Conservation (phyloP, 2,113 vertebrate genomes). For the Microcebus tavaratra region DNA sequence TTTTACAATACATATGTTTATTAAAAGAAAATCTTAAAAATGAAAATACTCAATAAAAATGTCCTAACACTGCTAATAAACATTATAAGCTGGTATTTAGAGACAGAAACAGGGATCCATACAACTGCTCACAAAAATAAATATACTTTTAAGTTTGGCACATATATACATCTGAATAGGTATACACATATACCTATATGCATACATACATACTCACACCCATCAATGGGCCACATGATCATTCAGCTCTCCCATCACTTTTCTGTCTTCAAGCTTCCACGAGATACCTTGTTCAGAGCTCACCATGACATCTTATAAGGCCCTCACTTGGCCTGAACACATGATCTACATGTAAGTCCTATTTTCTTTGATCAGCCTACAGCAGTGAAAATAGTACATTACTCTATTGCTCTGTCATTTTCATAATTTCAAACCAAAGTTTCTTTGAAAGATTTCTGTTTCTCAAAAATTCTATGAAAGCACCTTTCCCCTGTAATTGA, state of each 20-base stretch:
- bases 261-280: background rate
- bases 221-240: background rate
- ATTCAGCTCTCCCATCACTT: background rate
- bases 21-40: constrained; percentile 33
- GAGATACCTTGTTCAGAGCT: background rate
- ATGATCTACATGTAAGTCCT: background rate
- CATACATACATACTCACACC: background rate
- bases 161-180: background rate
- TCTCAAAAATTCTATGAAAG: background rate
- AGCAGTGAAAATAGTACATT: background rate
- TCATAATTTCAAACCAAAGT: constrained; percentile 20
- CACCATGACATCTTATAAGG: background rate
- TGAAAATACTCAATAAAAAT: background rate
- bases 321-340: background rate
- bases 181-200: background rate
- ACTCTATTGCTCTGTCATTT: background rate
- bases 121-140: background rate
- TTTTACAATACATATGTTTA: background rate
- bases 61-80: background rate
- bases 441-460: constrained; percentile 12
- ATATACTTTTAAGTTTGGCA: background rate
- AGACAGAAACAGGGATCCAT: background rate
- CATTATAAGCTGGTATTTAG: background rate
- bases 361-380: background rate
- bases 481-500: background rate